Evolutionary conservation across 2,797 vertebrate species (phyloP).

Genomic region (Merluccius polli): DNA sequence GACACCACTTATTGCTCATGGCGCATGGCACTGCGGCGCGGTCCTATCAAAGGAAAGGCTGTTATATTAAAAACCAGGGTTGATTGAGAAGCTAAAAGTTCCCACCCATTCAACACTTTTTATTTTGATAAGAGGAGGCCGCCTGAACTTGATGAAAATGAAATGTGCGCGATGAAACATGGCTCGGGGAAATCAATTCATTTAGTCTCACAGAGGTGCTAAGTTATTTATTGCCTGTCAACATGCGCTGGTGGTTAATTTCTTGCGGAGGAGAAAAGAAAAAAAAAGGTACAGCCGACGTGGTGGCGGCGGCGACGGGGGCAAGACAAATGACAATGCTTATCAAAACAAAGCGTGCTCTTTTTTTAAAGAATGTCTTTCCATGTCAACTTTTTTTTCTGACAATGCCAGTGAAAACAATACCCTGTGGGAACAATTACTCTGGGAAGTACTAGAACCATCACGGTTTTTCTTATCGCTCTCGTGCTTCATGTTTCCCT

Average conservation of each 20-base stretch:
- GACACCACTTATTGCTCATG: not conserved
- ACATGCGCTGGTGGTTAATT: constrained; percentile 80
- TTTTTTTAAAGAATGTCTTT: constrained; percentile 29
- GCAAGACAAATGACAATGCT: not conserved
- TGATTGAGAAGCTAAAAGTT: not conserved
- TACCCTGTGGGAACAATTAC: not conserved
- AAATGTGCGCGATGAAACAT: constrained; percentile 83
- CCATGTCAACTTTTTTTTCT: constrained; percentile 21
- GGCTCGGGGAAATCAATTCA: constrained; percentile 82
- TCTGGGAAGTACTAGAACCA: not conserved
- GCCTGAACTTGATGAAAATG: constrained; percentile 75
- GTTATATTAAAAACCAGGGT: not conserved
- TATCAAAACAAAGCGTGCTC: constrained; percentile 16
- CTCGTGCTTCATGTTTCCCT: not conserved
- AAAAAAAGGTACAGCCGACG: constrained; percentile 18
- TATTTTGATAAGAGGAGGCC: constrained; percentile 55
- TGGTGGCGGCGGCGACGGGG: no score
- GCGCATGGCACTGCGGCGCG: no score
- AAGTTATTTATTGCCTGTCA: constrained; percentile 91
- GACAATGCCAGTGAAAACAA: not conserved
- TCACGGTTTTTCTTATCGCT: not conserved
- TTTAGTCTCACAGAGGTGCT: constrained; percentile 78
- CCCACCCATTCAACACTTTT: not conserved
- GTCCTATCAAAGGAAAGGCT: not conserved
- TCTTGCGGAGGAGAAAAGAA: constrained; percentile 47